Evolutionary conservation across 1,140 invertebrate genomes (phyloP).

Genomic region (Phenacoccus solenopsis): DNA sequence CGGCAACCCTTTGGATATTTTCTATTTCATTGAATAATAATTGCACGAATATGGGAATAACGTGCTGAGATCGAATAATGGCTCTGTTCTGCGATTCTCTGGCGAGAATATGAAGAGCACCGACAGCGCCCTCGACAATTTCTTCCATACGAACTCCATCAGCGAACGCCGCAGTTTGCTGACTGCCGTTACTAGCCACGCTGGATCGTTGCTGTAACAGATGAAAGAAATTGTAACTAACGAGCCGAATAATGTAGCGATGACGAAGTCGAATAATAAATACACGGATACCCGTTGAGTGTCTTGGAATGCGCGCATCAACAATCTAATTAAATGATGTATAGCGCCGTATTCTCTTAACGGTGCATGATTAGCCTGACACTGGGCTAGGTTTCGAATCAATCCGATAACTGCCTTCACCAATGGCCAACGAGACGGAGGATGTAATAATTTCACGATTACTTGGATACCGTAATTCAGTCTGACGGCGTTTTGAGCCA

Average conservation of each 20-base stretch:
- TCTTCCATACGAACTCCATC: conserved; percentile 98
- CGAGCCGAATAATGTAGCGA: background rate
- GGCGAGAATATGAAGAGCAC: conserved; percentile 93
- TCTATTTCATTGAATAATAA: conserved; percentile 92
- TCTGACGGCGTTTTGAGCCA: conserved; percentile 92
- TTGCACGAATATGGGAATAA: conserved; percentile 80
- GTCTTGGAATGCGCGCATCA: conserved; percentile 85
- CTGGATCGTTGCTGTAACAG: conserved; percentile 32
- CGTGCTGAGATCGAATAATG: conserved; percentile 80
- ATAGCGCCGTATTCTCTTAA: conserved; percentile 88
- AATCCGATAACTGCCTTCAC: conserved; percentile 92
- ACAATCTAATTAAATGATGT: conserved; percentile 79
- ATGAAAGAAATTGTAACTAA: conserved; percentile 65
- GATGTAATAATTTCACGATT: conserved; percentile 88
- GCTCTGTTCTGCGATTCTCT: conserved; percentile 84
- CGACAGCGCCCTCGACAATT: conserved; percentile 93
- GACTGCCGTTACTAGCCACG: conserved; percentile 50
- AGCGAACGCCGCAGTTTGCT: conserved; percentile 61
- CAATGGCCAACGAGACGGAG: conserved; percentile 83
- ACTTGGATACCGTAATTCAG: conserved; percentile 84
- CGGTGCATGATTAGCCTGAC: conserved; percentile 86
- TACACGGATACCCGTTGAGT: conserved; percentile 53
- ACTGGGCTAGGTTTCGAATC: conserved; percentile 91
- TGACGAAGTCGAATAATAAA: background rate
- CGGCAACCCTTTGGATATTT: conserved; percentile 83